phyloP scores from a whole-genome alignment of 2,888 invertebrate species.

The Melitaea athalia region DNA sequence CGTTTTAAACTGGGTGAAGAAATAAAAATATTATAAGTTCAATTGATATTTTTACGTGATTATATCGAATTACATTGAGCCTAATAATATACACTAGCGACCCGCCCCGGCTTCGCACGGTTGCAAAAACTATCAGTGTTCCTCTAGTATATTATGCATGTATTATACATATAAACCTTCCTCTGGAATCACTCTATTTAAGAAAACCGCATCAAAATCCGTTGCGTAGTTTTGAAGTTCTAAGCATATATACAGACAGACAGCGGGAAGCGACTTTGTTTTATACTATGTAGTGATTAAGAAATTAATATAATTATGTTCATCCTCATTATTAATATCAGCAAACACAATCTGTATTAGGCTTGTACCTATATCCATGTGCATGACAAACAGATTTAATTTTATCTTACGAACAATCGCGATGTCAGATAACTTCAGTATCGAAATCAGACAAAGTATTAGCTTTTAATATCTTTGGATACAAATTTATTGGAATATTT shows the following conservation, averaged over 20 bases:
- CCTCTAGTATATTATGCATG: no score
- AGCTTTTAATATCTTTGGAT: background rate
- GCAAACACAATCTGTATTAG: slow-evolving; percentile 27
- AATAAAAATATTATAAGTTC: background rate
- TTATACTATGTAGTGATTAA: no score
- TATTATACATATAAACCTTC: no score
- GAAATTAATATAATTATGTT: no score
- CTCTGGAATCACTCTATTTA: no score
- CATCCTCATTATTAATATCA: slow-evolving; percentile 27
- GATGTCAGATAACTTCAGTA: slow-evolving; percentile 4
- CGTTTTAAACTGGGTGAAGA: background rate
- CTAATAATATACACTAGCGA: no score
- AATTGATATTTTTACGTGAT: background rate
- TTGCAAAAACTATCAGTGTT: no score
- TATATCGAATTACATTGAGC: background rate
- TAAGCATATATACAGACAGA: no score
- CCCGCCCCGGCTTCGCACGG: no score
- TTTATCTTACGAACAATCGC: slow-evolving; percentile 21
- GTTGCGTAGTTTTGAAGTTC: no score
- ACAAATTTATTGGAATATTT: background rate
- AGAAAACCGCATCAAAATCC: no score
- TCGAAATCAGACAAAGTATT: slow-evolving; percentile 7
- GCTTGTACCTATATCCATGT: slow-evolving; percentile 5
- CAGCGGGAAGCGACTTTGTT: no score
- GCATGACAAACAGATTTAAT: slow-evolving; percentile 10